Conservation (phyloP, 2,113 vertebrate species). For the Suncus etruscus region DNA sequence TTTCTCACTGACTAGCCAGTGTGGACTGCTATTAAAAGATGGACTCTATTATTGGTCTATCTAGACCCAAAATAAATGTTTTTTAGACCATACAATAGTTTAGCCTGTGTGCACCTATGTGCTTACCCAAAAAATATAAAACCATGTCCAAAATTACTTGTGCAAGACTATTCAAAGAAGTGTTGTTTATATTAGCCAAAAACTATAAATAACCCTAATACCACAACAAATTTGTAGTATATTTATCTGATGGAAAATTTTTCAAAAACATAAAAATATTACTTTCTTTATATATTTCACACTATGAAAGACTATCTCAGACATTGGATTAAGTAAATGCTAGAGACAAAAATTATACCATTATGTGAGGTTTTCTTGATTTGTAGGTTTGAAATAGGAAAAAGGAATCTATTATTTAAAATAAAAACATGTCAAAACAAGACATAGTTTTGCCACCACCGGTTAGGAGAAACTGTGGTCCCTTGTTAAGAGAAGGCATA, state of each 20-base stretch:
- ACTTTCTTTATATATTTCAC: background rate
- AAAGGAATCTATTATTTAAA: background rate
- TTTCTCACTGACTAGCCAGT: background rate
- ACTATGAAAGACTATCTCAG: background rate
- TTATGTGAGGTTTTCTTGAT: background rate
- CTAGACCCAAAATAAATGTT: background rate
- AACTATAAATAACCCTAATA: background rate
- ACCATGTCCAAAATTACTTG: background rate
- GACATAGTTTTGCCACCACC: background rate
- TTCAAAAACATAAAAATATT: background rate
- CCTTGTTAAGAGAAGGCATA: background rate
- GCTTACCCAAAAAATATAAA: slow-evolving; percentile 39
- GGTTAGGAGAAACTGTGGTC: background rate
- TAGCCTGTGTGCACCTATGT: background rate
- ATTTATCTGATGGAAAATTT: background rate
- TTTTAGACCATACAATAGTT: background rate
- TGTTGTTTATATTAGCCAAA: background rate
- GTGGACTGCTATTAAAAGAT: no score
- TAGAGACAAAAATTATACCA: background rate
- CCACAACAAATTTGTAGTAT: background rate
- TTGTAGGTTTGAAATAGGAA: background rate
- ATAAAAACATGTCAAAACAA: background rate
- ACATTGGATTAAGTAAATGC: background rate
- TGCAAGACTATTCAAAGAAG: background rate
- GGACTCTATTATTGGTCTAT: background rate